These are phyloP conservation scores for Cerceris rybyensis DNA, from an alignment of 2,888 invertebrate species.

Conservation along the genomic window DNA sequence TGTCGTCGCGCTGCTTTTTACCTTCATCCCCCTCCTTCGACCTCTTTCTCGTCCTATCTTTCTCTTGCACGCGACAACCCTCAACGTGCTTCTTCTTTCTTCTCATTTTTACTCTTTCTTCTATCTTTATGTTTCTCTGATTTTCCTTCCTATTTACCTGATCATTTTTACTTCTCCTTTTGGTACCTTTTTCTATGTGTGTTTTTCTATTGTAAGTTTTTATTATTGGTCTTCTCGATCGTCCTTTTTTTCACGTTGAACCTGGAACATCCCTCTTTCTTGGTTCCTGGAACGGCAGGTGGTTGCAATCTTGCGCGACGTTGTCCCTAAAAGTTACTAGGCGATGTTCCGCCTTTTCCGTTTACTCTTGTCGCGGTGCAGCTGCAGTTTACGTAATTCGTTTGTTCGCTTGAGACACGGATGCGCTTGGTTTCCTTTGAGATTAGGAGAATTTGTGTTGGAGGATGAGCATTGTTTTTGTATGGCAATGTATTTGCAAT, in stretches of 20 bases:
- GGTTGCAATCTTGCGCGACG: constrained; percentile 55
- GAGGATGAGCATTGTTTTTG: too few species aligned
- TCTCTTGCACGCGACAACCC: background rate
- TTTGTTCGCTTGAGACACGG: background rate
- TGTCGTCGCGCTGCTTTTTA: constrained; percentile 66
- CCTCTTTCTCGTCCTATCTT: constrained; percentile 31
- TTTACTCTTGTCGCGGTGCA: background rate
- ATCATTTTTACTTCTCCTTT: background rate
- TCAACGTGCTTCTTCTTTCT: constrained; percentile 10
- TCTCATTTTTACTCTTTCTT: constrained; percentile 28
- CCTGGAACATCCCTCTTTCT: constrained; percentile 9
- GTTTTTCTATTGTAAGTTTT: background rate
- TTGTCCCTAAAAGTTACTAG: constrained; percentile 55
- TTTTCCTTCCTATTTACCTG: background rate
- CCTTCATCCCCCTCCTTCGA: constrained; percentile 45
- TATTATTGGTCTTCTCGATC: constrained; percentile 2
- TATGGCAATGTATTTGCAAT: too few species aligned
- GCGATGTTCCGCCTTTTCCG: background rate
- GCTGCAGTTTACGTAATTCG: constrained; percentile 15
- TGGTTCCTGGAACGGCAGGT: constrained; percentile 52
- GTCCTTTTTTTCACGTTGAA: background rate
- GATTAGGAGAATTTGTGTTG: too few species aligned
- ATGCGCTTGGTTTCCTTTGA: too few species aligned
- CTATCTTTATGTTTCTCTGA: background rate
- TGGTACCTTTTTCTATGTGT: constrained; percentile 6